Conservation (phyloP, 2,888 invertebrate species). For the Pandemis corylana region DNA sequence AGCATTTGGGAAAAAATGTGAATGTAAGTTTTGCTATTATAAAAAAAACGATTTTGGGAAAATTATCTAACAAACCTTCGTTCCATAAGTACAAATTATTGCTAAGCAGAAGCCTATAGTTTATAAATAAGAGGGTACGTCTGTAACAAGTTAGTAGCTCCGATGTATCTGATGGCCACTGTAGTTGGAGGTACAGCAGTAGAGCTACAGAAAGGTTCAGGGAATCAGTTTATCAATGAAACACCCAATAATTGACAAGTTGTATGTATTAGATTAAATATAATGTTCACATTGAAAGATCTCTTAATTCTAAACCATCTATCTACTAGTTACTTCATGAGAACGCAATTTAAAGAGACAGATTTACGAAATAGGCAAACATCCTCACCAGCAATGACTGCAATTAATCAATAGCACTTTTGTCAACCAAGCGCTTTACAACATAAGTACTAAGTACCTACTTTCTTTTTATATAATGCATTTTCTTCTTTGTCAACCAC, state of each 20-base stretch:
- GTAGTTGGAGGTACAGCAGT: too few relatives aligned
- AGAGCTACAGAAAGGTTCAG: neutral
- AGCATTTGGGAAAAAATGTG: too few relatives aligned
- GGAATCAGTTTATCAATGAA: constrained; percentile 7
- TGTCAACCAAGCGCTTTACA: neutral
- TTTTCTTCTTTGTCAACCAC: too few relatives aligned
- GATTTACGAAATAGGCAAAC: neutral
- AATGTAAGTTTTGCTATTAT: too few relatives aligned
- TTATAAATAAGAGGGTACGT: too few relatives aligned
- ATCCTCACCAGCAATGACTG: neutral
- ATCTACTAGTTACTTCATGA: constrained; percentile 5
- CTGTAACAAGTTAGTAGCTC: too few relatives aligned
- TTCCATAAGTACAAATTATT: too few relatives aligned
- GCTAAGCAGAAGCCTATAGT: too few relatives aligned
- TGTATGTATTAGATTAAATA: constrained; percentile 33
- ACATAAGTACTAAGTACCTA: neutral
- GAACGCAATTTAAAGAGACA: neutral
- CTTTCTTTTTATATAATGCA: too few relatives aligned
- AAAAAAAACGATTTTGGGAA: too few relatives aligned
- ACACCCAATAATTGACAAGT: constrained; percentile 28
- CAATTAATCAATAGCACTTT: neutral
- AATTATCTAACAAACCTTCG: too few relatives aligned
- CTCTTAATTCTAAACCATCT: constrained; percentile 28
- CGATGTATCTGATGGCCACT: too few relatives aligned
- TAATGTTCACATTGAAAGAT: constrained; percentile 24